Evolutionary conservation across 2,797 vertebrate species (phyloP), one percentile per base, ranked within the genome.

Genomic region (Enteromius thamalakanensis): DNA sequence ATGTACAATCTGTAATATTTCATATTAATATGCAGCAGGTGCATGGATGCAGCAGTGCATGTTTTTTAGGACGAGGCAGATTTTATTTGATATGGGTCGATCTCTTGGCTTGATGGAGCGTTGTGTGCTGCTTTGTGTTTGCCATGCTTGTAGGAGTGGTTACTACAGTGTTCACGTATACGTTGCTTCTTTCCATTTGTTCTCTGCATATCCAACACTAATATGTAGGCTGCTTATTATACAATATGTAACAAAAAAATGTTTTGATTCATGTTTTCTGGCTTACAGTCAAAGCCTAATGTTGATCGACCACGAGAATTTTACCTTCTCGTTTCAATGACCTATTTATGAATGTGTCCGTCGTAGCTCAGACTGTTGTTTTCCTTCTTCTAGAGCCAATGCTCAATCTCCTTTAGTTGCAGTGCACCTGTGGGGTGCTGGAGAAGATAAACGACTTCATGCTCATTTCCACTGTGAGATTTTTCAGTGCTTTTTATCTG

Each of bases 1-100:
- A 68, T 64, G 7, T 40, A 55, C 21, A 55, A 37, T 51, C 15
- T 67, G 32, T 76, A 29, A 67, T 76, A 55, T 82, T 82, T 29
- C 6, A 82, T n/a, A 55, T 40, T 53, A 53, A 75, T 67, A 53
- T 55, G n/a, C 34, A 76, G 88, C 85, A 87, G 87, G 88, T 89
- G 89, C 79, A 82, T 75, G 47, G 34, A 51, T 71, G 12, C 71
- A 69, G 23, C 37, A 21, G 40, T 40, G 37, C 58, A 11, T 79
- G 29, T 81, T 51, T 37, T 37, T 14, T 47, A 64, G 26, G 42
- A 2, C 2, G 4, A 14, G 71, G 69, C 51, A 71, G 67, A 86
- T 85, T 68, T 79, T 9, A 40, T 85, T 80, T 82, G 72, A 53
- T 60, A 79, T 47, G 67, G 32, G 67, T 81, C 6, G n/a, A 65